Base-by-base conservation (phyloP, 2,797 vertebrate genomes). In the Microhierax caerulescens region DNA sequence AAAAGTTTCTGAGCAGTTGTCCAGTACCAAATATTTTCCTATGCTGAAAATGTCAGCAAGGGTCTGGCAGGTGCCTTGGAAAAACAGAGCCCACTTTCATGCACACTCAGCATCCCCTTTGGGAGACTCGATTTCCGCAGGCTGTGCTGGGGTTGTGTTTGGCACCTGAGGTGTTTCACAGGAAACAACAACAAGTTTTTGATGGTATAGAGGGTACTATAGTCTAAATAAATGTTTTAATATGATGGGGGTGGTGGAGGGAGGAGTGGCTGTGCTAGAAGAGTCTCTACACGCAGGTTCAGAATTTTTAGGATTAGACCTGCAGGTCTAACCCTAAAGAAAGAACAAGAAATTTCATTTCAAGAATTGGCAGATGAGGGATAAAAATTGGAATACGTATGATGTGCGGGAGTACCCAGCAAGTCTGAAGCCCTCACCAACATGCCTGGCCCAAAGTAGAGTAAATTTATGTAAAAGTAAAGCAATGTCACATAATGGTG, bases 1-100 rank as follows among this genome's bases (percentile, higher is more conserved):
- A 69, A 86, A 96, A 70, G 51, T 63, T 95, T 89, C 67, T 94
- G 91, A 92, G 57, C 75, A 92, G 63, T 56, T 93, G 86, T 93
- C 72, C 84, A 50, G 37, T 94, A 92, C 70, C 92, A 97, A 96
- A 95, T 94, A 94, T 96, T 97, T 97, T 96, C 64, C 56, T 91
- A 53, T n/a, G 75, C 75, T 80, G 86, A 95, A 96, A 96, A 88
- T 92, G 91, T 92, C 92, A 92, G 92, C 72, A 74, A 94, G 64
- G 63, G 50, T 94, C 94, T 92, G 78, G 84, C 94, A 94, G 94
- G 96, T 96, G 89, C 64, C 68, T 92, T 91, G 78, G 81, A 88
- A 83, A 95, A 92, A 97, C 89, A 97, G 88, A 89, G 70, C 39
- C 78, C 81, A 53, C 84, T 79, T 96, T 61, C 83, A 67, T 94